Conservation (phyloP, 2,113 vertebrate species). For the Tetrax tetrax region DNA sequence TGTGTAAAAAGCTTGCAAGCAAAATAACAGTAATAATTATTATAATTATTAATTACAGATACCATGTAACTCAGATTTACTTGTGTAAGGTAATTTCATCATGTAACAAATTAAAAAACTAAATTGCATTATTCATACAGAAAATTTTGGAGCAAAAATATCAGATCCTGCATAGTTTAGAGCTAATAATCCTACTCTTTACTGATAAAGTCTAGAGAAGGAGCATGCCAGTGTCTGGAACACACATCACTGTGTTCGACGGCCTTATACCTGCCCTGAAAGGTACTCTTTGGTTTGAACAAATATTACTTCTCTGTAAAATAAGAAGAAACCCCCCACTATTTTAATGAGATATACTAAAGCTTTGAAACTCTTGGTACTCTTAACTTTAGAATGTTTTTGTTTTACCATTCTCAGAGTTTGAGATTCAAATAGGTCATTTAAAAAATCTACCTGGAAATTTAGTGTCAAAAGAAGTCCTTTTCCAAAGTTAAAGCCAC, state of each 20-base stretch:
- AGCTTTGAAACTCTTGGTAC: not conserved
- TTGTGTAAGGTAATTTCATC: not conserved
- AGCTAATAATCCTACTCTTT: not conserved
- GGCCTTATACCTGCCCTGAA: not conserved
- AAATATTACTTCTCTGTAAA: not conserved
- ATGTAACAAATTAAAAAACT: not conserved
- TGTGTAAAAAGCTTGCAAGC: not conserved
- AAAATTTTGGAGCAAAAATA: not conserved
- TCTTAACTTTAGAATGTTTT: not conserved
- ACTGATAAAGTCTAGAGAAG: not conserved
- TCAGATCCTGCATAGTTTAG: not conserved
- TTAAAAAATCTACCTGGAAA: not conserved
- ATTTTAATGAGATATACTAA: not conserved
- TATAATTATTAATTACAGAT: not conserved
- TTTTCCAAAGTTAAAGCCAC: not conserved
- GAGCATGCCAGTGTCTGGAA: not conserved
- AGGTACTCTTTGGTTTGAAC: not conserved
- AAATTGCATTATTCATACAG: not conserved
- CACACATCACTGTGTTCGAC: not conserved
- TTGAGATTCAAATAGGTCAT: not conserved
- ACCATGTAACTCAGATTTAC: not conserved
- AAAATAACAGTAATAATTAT: not conserved
- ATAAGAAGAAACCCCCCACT: fast-evolving
- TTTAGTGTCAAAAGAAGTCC: not conserved
- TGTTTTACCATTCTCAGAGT: not conserved